phyloP scores from a whole-genome alignment of 2,797 vertebrate species.

The Syncerus caffer region DNA sequence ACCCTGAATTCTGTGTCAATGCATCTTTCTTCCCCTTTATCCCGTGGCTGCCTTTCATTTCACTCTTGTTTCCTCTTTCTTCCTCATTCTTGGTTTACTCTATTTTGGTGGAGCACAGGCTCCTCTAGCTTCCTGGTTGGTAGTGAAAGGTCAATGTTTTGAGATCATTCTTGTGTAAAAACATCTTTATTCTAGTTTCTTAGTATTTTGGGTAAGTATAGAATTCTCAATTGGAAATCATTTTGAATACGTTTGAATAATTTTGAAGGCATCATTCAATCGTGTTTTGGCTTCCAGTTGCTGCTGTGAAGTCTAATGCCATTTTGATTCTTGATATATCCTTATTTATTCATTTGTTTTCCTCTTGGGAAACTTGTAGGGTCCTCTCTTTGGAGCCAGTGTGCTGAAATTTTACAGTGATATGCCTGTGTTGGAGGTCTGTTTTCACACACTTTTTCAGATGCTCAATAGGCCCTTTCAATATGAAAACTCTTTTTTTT shows the following conservation, averaged over 20 bases:
- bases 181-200: not conserved
- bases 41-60: not conserved
- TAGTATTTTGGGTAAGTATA: not conserved
- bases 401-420: not conserved
- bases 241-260: not conserved
- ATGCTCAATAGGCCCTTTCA: not conserved
- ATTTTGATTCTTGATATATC: not conserved
- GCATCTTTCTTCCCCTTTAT: not conserved
- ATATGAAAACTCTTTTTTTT: not conserved
- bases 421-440: not conserved
- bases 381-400: not conserved
- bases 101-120: not conserved
- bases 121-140: not conserved
- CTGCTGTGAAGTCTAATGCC: not conserved
- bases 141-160: not conserved
- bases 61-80: not conserved
- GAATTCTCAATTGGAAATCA: not conserved
- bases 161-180: not conserved
- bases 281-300: not conserved
- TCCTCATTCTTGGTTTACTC: not conserved
- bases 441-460: not conserved
- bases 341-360: not conserved
- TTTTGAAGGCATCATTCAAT: not conserved
- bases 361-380: not conserved
- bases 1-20: not conserved